Percentiles rank a stretch among this genome's conserved stretches.
Conservation (phyloP, 2,797 vertebrate species). For the Cichlasoma orientale region DNA sequence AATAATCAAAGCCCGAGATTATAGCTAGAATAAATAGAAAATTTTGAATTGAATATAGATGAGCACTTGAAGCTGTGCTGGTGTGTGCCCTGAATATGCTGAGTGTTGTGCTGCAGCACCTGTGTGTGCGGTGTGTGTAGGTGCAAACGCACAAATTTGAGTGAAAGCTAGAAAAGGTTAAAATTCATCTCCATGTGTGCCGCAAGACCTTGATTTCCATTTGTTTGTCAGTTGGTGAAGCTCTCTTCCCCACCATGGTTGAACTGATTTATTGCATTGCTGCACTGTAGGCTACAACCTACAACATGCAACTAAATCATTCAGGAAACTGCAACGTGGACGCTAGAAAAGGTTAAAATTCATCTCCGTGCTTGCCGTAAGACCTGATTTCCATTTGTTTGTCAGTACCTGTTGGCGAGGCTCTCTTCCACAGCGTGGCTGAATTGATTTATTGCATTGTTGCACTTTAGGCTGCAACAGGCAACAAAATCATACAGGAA, state of each 20-base stretch:
- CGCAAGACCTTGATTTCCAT: slow-evolving; percentile 52
- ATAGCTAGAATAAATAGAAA: slow-evolving; percentile 40
- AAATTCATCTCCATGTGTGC: slow-evolving; percentile 39
- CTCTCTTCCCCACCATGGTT: slow-evolving; percentile 30
- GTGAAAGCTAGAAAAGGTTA: slow-evolving; percentile 20
- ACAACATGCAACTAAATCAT: slow-evolving; percentile 34
- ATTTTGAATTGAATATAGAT: slow-evolving; percentile 56
- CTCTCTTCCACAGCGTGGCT: slow-evolving; percentile 30
- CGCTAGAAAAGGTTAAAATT: slow-evolving; percentile 36
- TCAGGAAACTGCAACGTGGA: neutral
- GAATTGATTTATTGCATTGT: slow-evolving; percentile 48
- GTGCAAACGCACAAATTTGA: neutral
- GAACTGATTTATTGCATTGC: slow-evolving; percentile 47
- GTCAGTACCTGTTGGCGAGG: slow-evolving; percentile 29
- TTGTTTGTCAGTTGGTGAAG: slow-evolving; percentile 37
- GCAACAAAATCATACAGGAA: slow-evolving; percentile 1
- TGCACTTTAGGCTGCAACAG: slow-evolving; percentile 29
- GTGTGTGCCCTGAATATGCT: slow-evolving; percentile 23
- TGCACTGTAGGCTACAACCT: slow-evolving; percentile 38
- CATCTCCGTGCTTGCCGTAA: slow-evolving; percentile 31
- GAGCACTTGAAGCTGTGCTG: slow-evolving; percentile 19
- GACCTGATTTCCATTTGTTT: slow-evolving; percentile 55
- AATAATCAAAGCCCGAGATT: slow-evolving; percentile 46
- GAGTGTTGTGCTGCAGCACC: neutral
- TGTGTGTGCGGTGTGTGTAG: slow-evolving; percentile 14